These are phyloP conservation scores for Icerya purchasi DNA, from an alignment of 2,888 invertebrate genomes.

Conservation along the genomic window DNA sequence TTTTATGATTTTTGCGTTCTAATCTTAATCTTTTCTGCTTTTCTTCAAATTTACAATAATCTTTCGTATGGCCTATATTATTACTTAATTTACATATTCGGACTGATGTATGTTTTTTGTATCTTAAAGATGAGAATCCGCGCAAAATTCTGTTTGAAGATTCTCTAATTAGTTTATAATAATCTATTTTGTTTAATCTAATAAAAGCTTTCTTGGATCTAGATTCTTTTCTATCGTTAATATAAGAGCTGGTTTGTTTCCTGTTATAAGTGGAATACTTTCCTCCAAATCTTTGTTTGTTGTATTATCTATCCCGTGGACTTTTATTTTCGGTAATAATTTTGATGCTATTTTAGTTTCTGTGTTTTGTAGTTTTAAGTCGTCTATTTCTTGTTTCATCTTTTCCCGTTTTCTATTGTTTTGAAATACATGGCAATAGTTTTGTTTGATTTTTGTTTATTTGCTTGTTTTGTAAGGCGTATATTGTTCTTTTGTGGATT, in stretches of 20 bases:
- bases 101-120: background rate
- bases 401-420: background rate
- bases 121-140: background rate
- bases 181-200: background rate
- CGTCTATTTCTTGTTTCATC: background rate
- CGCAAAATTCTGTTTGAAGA: background rate
- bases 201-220: background rate
- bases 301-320: background rate
- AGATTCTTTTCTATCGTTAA: background rate
- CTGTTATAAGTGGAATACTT: background rate
- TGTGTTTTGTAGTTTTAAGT: background rate
- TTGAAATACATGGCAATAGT: background rate
- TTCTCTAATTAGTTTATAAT: background rate
- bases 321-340: background rate
- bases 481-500: too few species aligned
- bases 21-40: background rate
- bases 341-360: background rate
- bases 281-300: background rate
- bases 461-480: too few species aligned
- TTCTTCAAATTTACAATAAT: background rate
- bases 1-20: background rate
- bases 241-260: background rate
- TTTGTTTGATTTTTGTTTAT: background rate
- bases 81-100: background rate
- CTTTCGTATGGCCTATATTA: background rate